Conservation (phyloP, 2,113 vertebrate species). For the Halcyon malimbica region DNA sequence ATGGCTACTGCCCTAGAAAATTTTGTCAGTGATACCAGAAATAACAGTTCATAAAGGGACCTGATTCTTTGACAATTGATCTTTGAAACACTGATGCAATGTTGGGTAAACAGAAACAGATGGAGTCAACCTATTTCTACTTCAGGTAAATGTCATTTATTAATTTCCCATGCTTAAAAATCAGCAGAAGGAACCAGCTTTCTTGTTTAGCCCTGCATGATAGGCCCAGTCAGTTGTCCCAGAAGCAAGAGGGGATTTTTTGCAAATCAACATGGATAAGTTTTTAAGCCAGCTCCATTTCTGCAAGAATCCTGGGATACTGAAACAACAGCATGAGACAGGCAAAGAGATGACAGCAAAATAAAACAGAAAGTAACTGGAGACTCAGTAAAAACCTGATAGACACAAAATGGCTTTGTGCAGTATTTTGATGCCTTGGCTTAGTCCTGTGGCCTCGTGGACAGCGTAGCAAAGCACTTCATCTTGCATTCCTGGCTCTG, state of each 20-base stretch:
- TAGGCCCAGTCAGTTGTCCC: neutral
- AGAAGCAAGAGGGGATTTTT: neutral
- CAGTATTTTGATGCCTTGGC: neutral
- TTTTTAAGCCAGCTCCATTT: neutral
- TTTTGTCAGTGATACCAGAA: neutral
- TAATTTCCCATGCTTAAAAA: neutral
- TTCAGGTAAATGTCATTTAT: neutral
- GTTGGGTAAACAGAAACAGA: neutral
- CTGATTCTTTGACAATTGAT: neutral
- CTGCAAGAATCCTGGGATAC: neutral
- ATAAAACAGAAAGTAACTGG: neutral
- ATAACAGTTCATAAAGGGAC: neutral
- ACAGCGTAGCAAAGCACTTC: neutral
- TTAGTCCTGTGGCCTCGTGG: neutral
- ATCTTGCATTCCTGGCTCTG: neutral
- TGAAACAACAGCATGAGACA: neutral
- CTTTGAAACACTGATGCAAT: neutral
- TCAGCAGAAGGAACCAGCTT: neutral
- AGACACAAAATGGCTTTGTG: neutral
- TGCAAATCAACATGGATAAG: fast-evolving
- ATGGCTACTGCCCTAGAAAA: neutral
- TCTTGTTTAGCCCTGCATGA: neutral
- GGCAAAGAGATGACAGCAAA: neutral
- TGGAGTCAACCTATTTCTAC: neutral
- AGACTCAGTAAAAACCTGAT: neutral